Evolutionary conservation across 2,888 invertebrate species (phyloP).

Genomic region (Thelaira solivaga): DNA sequence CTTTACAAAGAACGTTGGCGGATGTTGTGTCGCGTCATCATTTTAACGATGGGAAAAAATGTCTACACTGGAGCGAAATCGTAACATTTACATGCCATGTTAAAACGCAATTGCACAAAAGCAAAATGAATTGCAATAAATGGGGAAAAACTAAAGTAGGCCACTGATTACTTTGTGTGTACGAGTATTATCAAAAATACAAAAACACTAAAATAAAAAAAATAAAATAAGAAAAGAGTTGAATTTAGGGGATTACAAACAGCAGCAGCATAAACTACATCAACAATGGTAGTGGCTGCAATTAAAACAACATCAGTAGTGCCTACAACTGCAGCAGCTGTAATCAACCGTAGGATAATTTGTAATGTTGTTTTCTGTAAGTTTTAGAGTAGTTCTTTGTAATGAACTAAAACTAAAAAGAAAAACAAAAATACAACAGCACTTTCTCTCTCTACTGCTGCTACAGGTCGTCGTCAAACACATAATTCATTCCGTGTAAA

Average conservation of each 20-base stretch:
- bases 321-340: conserved; percentile 52
- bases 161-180: conserved; percentile 59
- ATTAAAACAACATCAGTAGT: conserved; percentile 22
- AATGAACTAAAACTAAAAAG: conserved; percentile 42
- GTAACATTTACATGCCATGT: conserved; percentile 42
- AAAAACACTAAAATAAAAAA: too few relatives aligned
- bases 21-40: conserved; percentile 60
- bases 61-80: conserved; percentile 23
- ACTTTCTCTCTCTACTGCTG: neutral
- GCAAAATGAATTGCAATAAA: conserved; percentile 19
- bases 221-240: conserved; percentile 19
- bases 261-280: conserved; percentile 23
- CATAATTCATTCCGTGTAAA: conserved; percentile 26
- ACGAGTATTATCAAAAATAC: conserved; percentile 25
- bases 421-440: neutral
- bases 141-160: conserved; percentile 57
- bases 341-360: conserved; percentile 39
- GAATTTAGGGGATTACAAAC: conserved; percentile 54
- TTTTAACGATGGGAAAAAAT: conserved; percentile 53
- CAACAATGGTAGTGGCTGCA: conserved; percentile 20
- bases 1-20: conserved; percentile 50
- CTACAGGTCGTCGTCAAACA: conserved; percentile 51
- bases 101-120: conserved; percentile 35
- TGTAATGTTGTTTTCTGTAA: conserved; percentile 43
- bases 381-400: conserved; percentile 52